Evolutionary conservation across 2,888 invertebrate species (phyloP), one percentile per base, ranked within the genome.

Genomic region (Coecobrya sp.): DNA sequence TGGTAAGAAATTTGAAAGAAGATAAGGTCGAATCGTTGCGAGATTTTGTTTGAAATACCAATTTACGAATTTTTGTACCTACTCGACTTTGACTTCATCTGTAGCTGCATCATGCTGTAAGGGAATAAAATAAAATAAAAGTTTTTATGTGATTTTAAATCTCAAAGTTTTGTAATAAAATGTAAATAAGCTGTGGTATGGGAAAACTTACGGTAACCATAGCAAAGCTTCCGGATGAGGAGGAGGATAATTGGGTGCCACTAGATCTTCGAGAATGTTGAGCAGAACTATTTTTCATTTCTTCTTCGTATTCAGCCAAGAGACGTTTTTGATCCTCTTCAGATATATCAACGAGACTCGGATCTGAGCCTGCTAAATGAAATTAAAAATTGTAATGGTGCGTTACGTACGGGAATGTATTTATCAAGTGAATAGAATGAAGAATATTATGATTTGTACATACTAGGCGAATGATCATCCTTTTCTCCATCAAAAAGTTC

Each of bases 221-320:
- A 25, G 94, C 95, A 87, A 95, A 95, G 93, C 94, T 94, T 82
- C 94, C 93, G 25, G 94, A 94, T 8, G 94, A 94, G 1, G 94
- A 94, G 68, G 95, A 95, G 65, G 95, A 95, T 81, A 94, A 30
- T 45, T 94, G 94, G 65, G 94, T 94, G 76, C 93, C 95, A 91
- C 95, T 95, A 70, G 95, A 95, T 73, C 94, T 92, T 49, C 95
- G 93, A 52, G 94, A 94, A 92, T 94, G 93, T 68, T 94, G 91
- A 59, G 93, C 94, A 19, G 94, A 93, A 25, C 89, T 86, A 73
- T 94, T 93, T 59, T 94, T 94, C 93, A 95, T 94, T 92, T 94
- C 94, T 88, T 94, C 94, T 92, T 95, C 95, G 70, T 95, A 95
- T 59, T 95, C 95, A 7, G 94, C 94, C 70, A 95, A 85, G n/a